phyloP scores from a whole-genome alignment of 2,888 invertebrate genomes.

The Drosophila nigricruria region DNA sequence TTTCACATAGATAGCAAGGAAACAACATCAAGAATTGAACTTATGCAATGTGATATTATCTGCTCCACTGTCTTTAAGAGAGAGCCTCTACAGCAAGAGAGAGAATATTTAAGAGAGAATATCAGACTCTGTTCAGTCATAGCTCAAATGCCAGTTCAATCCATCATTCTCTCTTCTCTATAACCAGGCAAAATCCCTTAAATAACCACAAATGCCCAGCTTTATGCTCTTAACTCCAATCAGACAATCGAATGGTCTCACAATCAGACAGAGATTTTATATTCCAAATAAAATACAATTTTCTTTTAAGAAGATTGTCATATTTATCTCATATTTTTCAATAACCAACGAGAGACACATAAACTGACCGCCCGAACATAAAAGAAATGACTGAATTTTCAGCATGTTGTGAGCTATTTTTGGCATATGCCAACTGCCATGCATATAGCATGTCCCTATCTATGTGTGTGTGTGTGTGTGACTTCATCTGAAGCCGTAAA shows the following conservation, averaged over 20 bases:
- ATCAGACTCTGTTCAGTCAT: neutral
- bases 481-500: constrained; percentile 42
- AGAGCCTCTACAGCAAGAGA: too few relatives aligned
- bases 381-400: constrained; percentile 54
- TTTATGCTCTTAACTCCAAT: neutral
- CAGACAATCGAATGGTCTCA: neutral
- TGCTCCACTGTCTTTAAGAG: too few relatives aligned
- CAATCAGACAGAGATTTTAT: neutral
- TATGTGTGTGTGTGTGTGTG: constrained; percentile 8
- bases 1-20: too few relatives aligned
- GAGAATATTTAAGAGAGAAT: too few relatives aligned
- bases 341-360: constrained; percentile 39
- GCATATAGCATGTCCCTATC: neutral
- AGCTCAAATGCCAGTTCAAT: neutral
- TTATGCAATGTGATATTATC: too few relatives aligned
- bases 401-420: constrained; percentile 32
- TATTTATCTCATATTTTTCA: constrained; percentile 13
- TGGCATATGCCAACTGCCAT: constrained; percentile 67
- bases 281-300: neutral
- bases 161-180: neutral
- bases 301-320: neutral
- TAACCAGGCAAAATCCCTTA: neutral
- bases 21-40: too few relatives aligned
- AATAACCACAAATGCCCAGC: neutral
- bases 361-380: constrained; percentile 46